phyloP scores from a whole-genome alignment of 2,888 invertebrate species.

The Platyscelio sp. region DNA sequence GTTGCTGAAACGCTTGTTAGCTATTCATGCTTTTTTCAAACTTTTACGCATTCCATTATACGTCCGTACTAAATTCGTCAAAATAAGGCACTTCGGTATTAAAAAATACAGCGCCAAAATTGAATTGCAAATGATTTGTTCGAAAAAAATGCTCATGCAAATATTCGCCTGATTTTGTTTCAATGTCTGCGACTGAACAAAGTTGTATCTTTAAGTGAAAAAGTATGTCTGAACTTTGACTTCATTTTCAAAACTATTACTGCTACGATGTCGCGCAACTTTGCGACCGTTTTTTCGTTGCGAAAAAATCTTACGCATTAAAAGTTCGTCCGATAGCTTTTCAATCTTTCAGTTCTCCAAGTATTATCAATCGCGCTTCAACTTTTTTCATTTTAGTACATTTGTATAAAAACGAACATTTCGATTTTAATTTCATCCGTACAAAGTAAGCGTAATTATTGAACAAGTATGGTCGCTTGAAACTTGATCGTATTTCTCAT shows the following conservation, averaged over 20 bases:
- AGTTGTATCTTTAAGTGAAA: constrained; percentile 52
- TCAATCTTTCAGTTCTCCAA: constrained; percentile 56
- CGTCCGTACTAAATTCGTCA: constrained; percentile 24
- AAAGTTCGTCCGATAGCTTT: constrained; percentile 64
- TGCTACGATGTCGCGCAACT: constrained; percentile 50
- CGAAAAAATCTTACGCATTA: constrained; percentile 48
- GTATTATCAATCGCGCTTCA: constrained; percentile 61
- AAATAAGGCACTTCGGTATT: constrained; percentile 11
- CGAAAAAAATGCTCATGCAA: too few relatives aligned
- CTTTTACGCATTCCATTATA: constrained; percentile 30
- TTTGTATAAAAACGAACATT: too few relatives aligned
- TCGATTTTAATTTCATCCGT: too few relatives aligned
- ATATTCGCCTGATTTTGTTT: too few relatives aligned
- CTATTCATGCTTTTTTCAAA: constrained; percentile 55
- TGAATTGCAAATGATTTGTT: not conserved
- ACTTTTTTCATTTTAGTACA: constrained; percentile 35
- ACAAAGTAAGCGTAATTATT: too few relatives aligned
- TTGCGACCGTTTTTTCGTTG: constrained; percentile 54
- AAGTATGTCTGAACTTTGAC: constrained; percentile 59
- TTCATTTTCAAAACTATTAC: constrained; percentile 32
- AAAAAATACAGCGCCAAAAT: not conserved
- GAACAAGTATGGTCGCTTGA: too few relatives aligned
- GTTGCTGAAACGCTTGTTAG: constrained; percentile 57
- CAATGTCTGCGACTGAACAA: too few relatives aligned
- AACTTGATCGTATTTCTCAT: too few relatives aligned